Conservation (phyloP, 2,113 vertebrate genomes). For the Ahaetulla prasina region DNA sequence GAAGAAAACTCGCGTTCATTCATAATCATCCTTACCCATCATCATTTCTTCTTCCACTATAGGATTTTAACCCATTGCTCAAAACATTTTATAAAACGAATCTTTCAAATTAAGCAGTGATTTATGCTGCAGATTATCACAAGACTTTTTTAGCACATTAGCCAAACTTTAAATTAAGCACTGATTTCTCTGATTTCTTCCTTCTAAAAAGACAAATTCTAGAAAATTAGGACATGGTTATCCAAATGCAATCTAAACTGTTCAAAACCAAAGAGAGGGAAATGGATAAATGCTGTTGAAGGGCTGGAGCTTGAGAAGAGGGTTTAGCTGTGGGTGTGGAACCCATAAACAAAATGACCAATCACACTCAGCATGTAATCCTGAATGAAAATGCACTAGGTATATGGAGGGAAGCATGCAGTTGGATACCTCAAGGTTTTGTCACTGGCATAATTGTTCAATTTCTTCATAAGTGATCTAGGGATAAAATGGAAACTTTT, state of each 20-base stretch:
- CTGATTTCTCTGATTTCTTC: background rate
- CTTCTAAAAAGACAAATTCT: background rate
- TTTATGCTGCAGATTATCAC: background rate
- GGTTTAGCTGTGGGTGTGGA: background rate
- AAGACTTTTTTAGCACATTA: constrained; percentile 2
- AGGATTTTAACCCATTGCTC: background rate
- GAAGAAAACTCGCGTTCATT: background rate
- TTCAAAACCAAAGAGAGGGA: background rate
- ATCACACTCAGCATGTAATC: background rate
- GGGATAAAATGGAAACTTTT: background rate
- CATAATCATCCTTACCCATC: constrained; percentile 6
- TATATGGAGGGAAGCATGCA: background rate
- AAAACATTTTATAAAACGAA: background rate
- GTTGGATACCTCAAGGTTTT: background rate
- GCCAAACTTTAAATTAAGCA: background rate
- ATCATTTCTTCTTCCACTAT: background rate
- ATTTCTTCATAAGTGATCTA: background rate
- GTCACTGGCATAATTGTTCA: background rate
- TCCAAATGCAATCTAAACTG: background rate
- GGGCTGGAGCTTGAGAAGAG: background rate
- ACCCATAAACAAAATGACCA: background rate
- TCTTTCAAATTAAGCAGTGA: constrained; percentile 16
- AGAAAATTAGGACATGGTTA: background rate
- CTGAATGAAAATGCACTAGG: background rate
- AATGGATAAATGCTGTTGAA: background rate